Base-by-base conservation (phyloP, 2,113 vertebrate species). In the Periophthalmus modestus region DNA sequence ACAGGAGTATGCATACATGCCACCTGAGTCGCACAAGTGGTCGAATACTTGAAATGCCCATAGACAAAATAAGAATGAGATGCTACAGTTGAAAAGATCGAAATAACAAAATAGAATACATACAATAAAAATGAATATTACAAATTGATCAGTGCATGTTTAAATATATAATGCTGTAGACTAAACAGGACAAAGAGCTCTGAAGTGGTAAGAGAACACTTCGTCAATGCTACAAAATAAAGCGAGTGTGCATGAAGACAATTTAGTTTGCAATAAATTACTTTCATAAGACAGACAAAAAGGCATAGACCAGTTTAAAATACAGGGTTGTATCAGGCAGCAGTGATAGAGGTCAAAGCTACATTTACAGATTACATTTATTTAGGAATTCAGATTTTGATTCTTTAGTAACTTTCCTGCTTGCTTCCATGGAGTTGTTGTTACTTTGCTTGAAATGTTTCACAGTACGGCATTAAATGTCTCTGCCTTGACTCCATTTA, bases 1-100 rank as follows among this genome's bases (percentile, higher is more conserved):
- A 87, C 70, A 91, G 91, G 86, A 91, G 67, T 87, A 88, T 89
- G 85, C 72, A 85, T 86, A 79, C 76, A 79, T 84, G 72, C 71
- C 73, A 62, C 67, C 66, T 47, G 59, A 69, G 76, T 71, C 39
- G 14, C 62, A 13, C 21, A 33, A 50, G 67, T 74, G 73, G 73
- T 28, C 12, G 66, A 67, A 67, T 63, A 66, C 50, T 84, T 72
- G 66, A 80, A 92, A 92, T 91, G 84, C 88, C 82, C 78, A 28
- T 79, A 36, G 83, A 88, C 10, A 66, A 73, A 80, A 67, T 73
- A 78, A 74, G 24, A 72, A 69, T 68, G n/a, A 69, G 11, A 67
- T 79, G 72, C 69, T 73, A 84, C 69, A 77, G 69, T 73, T 69
- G 79, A 66, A 65, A 65, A n/a, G 67, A 28, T 74, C 48, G 36